Evolutionary conservation across 2,113 vertebrate species (phyloP).

Genomic region (Megaceryle torquata): DNA sequence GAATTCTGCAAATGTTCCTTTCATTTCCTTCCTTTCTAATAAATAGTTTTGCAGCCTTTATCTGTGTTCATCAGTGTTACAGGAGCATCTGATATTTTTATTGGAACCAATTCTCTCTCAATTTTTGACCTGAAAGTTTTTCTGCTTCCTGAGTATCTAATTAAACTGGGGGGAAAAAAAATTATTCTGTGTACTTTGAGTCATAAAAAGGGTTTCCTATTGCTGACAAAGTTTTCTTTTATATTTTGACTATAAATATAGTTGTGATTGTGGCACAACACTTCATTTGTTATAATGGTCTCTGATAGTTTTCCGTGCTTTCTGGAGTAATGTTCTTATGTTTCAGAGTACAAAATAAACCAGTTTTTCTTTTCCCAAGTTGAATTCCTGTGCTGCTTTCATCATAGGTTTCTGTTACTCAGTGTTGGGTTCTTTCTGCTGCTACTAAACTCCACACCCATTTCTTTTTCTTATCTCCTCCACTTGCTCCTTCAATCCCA

Average conservation of each 20-base stretch:
- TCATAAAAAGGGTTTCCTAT: not conserved
- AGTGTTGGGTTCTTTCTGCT: not conserved
- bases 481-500: not conserved
- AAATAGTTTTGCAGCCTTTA: not conserved
- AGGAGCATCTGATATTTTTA: slow-evolving; percentile 4
- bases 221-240: not conserved
- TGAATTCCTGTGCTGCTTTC: not conserved
- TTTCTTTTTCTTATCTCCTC: not conserved
- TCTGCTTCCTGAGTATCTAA: not conserved
- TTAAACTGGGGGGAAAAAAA: not conserved
- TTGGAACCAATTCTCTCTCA: not conserved
- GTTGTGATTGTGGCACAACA: not conserved
- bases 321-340: not conserved
- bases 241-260: not conserved
- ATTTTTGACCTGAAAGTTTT: not conserved
- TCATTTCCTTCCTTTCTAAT: slow-evolving; percentile 1
- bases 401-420: not conserved
- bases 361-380: not conserved
- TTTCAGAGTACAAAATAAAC: not conserved
- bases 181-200: not conserved
- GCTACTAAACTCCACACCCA: not conserved
- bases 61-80: not conserved
- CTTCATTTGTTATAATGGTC: not conserved
- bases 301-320: not conserved
- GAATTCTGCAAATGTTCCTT: not conserved